Conservation (phyloP, 2,797 vertebrate genomes). For the Iguana delicatissima region DNA sequence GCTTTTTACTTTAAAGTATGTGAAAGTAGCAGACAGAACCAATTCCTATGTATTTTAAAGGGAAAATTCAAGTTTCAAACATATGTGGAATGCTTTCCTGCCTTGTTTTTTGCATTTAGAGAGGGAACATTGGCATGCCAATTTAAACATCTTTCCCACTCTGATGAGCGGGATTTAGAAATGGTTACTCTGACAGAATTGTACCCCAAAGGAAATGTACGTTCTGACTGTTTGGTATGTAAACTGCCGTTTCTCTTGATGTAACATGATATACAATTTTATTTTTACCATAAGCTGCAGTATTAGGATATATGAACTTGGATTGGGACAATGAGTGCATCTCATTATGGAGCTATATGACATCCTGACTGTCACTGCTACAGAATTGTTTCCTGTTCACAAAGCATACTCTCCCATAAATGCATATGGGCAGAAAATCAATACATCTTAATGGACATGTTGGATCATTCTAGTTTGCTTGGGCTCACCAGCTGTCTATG, state of each 20-base stretch:
- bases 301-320: slow-evolving; percentile 6
- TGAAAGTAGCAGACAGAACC: not conserved
- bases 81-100: not conserved
- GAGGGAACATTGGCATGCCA: not conserved
- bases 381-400: slow-evolving; percentile 11
- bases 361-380: not conserved
- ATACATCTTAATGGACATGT: slow-evolving; percentile 31
- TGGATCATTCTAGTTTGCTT: slow-evolving; percentile 29
- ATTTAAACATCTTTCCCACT: not conserved
- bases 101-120: not conserved
- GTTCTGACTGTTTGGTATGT: not conserved
- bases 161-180: not conserved
- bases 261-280: not conserved
- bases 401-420: not conserved
- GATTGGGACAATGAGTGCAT: not conserved
- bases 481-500: not conserved
- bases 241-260: not conserved
- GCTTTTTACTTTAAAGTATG: not conserved
- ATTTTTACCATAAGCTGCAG: not conserved
- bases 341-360: not conserved
- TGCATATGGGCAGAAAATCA: slow-evolving; percentile 22
- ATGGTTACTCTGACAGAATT: not conserved
- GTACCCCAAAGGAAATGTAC: not conserved
- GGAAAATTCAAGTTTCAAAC: not conserved
- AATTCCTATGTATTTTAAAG: not conserved